Conservation (phyloP, 2,113 vertebrate genomes). For the Rattus norvegicus region DNA sequence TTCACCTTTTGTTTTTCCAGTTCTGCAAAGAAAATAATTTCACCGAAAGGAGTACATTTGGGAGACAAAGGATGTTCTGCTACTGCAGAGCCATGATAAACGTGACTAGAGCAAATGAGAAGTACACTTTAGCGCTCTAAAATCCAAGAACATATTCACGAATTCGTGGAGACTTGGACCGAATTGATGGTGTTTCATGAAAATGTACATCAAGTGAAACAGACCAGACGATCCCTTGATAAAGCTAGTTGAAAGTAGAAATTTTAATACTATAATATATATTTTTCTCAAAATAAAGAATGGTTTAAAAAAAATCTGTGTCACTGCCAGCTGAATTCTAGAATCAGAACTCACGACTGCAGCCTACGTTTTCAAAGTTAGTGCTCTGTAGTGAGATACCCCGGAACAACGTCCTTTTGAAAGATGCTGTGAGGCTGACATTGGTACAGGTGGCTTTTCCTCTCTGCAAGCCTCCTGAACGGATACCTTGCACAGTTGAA, state of each 20-base stretch:
- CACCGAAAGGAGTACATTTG: conserved; percentile 76
- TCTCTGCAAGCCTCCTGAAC: conserved; percentile 42
- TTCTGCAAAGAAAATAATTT: conserved; percentile 69
- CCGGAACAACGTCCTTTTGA: conserved; percentile 12
- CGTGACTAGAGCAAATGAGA: conserved; percentile 61
- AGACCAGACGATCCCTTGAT: conserved; percentile 45
- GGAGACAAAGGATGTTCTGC: conserved; percentile 79
- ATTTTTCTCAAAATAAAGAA: conserved; percentile 9
- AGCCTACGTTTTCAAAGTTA: conserved; percentile 6
- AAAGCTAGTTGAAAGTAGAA: conserved; percentile 18
- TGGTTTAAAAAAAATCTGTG: background rate
- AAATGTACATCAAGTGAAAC: conserved; percentile 49
- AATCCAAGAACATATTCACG: conserved; percentile 68
- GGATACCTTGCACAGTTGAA: conserved; percentile 25
- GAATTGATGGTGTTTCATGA: conserved; percentile 60
- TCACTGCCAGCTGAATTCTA: background rate
- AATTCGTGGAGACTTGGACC: conserved; percentile 38
- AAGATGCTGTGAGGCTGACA: conserved; percentile 61
- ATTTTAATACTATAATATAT: conserved; percentile 45
- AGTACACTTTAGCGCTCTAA: conserved; percentile 64
- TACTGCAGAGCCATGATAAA: conserved; percentile 73
- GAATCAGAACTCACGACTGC: background rate
- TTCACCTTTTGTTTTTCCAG: conserved; percentile 77
- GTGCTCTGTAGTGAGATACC: conserved; percentile 42
- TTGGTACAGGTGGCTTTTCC: conserved; percentile 41